Conservation (phyloP, 2,113 vertebrate genomes). For the Todiramphus saurophagus region DNA sequence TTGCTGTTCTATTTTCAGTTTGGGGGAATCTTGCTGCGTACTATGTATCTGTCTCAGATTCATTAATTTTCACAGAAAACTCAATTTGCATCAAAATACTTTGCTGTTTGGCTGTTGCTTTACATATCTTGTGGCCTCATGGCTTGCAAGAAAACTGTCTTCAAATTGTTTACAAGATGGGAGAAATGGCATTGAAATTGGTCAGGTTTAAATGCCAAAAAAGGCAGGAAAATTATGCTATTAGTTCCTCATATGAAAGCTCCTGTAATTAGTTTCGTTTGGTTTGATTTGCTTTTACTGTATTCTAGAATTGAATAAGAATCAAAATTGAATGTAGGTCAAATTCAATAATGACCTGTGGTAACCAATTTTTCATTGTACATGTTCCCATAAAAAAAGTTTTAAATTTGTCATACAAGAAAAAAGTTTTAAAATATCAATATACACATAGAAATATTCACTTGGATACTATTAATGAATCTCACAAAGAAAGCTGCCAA, state of each 20-base stretch:
- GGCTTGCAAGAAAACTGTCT: background rate
- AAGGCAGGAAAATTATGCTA: background rate
- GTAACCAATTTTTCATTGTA: background rate
- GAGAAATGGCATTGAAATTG: background rate
- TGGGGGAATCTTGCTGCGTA: conserved; percentile 52
- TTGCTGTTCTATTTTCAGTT: conserved; percentile 69
- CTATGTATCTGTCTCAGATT: conserved; percentile 44
- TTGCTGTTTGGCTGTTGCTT: conserved; percentile 11
- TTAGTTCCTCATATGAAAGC: background rate
- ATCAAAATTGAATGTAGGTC: background rate
- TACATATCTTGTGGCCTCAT: conserved; percentile 28
- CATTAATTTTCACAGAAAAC: conserved; percentile 71
- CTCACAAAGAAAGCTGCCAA: background rate
- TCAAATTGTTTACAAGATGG: background rate
- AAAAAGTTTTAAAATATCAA: background rate
- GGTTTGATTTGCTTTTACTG: background rate
- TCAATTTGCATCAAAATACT: conserved; percentile 54
- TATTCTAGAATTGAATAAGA: background rate
- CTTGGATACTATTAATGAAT: background rate
- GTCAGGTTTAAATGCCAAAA: background rate
- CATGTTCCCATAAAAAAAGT: background rate
- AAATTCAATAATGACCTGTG: background rate
- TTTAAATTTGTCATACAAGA: background rate
- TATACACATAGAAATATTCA: background rate
- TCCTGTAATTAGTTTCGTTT: background rate